Conservation (phyloP, 2,113 vertebrate genomes). For the Balaeniceps rex region DNA sequence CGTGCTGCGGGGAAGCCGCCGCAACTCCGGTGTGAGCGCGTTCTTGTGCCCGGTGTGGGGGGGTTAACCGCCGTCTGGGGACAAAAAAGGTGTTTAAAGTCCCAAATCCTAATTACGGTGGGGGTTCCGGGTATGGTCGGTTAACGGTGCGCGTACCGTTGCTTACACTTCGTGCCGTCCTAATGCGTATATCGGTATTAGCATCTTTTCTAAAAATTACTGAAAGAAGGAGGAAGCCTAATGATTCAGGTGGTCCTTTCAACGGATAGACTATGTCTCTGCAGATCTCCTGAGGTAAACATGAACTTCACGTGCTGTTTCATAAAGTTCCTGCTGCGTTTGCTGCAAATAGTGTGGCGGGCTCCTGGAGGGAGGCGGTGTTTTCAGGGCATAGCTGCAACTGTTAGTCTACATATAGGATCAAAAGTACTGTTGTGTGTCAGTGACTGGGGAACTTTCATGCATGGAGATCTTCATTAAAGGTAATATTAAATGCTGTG, state of each 20-base stretch:
- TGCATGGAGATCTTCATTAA: accelerated
- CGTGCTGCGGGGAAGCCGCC: neutral
- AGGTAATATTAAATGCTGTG: neutral
- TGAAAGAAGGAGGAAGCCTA: neutral
- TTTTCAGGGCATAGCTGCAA: neutral
- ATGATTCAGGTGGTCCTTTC: neutral
- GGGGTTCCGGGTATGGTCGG: neutral
- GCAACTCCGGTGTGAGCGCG: neutral
- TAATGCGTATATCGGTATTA: accelerated
- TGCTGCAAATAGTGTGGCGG: neutral
- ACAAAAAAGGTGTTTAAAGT: neutral
- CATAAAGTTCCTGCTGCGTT: neutral
- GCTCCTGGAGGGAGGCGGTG: neutral
- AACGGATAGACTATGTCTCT: neutral
- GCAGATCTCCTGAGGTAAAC: neutral
- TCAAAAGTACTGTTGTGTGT: neutral
- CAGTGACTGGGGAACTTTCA: accelerated
- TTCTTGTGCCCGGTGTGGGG: neutral
- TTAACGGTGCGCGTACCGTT: accelerated
- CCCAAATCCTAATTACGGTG: neutral
- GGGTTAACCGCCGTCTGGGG: neutral
- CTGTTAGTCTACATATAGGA: accelerated
- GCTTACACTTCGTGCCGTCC: accelerated
- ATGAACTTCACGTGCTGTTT: neutral
- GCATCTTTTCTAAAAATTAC: neutral